Base-by-base conservation (phyloP, 2,797 vertebrate species). In the Bradypus variegatus region DNA sequence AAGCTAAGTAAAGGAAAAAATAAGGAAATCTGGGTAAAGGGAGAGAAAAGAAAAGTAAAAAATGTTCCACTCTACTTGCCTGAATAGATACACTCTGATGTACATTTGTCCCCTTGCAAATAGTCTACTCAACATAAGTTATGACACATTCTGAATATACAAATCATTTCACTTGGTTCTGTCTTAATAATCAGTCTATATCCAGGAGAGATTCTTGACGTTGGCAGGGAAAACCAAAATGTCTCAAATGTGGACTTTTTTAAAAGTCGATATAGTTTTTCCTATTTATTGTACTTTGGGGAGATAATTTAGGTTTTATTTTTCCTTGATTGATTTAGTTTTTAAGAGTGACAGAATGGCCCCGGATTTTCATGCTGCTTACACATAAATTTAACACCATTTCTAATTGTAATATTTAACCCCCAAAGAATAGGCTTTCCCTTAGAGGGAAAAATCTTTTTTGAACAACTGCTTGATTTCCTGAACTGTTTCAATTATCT, bases 201-300 rank as follows among this genome's bases (percentile, higher is more conserved):
- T 90, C 70, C 53, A 69, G n/a, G 31, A 90, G 69, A 21, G 93
- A 85, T 76, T 91, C 58, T 89, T 81, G 15, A 73, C 69, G 27
- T 65, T 80, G 41, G 55, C 27, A 88, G 76, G 70, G 73, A 65
- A 86, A 48, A 69, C 73, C 70, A 64, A 64, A 58, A 58, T 25
- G 19, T 25, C 58, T 89, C 18, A n/a, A 73, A 93, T 80, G 19
- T 48, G 21, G 36, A 60, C 65, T 92, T 50, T 92, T 90, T 50
- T 50, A 86, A 81, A 60, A 75, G 31, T 77, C 21, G 1, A 48
- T 86, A 19, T 10, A 79, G 53, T 70, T 65, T 80, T 94, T 78
- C 70, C 70, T 69, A 69, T 70, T 91, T 86, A 21, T 38, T 91
- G 3, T 70, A 88, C 36, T 38, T 91, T 88, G 73, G 36, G 9